Conservation (phyloP, 2,113 vertebrate genomes). For the Epinephelus cyanopodus region DNA sequence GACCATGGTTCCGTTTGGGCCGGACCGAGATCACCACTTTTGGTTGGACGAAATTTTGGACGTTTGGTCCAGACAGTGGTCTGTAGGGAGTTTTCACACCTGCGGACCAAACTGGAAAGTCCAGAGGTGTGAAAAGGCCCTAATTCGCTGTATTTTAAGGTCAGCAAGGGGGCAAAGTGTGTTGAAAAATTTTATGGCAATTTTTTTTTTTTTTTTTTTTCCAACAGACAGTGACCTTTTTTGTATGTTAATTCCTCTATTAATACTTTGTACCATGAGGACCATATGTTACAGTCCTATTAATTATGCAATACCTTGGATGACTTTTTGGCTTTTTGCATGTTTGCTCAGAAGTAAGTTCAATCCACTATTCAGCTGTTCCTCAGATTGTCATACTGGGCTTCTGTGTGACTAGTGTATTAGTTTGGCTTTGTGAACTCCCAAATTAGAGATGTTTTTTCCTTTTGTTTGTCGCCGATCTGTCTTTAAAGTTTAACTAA, state of each 20-base stretch:
- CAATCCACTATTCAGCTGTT: neutral
- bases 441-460: neutral
- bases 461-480: neutral
- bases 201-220: no score
- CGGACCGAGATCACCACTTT: no score
- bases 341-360: neutral
- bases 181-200: neutral
- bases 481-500: no score
- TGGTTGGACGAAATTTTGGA: no score
- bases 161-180: neutral
- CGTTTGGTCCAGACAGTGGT: no score
- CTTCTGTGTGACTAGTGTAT: neutral
- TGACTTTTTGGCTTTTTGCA: neutral
- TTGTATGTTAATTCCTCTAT: neutral
- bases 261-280: neutral
- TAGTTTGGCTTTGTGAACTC: neutral
- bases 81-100: no score
- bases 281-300: neutral
- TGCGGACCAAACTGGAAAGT: no score
- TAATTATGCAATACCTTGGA: neutral
- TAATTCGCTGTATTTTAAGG: neutral
- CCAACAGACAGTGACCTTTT: neutral
- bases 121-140: no score
- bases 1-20: no score
- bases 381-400: neutral